These are phyloP conservation scores for Achroia grisella DNA, from an alignment of 1,140 invertebrate species.

Conservation along the genomic window DNA sequence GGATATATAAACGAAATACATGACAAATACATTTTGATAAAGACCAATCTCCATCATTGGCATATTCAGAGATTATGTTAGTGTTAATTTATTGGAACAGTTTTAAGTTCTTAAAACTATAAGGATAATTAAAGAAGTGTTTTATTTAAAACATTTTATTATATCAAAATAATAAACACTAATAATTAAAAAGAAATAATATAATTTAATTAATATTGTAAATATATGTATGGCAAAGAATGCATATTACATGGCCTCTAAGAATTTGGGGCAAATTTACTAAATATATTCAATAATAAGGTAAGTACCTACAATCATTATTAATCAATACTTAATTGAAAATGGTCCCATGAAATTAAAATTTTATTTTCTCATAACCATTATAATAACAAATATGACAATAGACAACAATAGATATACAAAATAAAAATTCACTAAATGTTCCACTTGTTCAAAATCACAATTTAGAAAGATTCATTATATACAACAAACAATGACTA, in stretches of 20 bases:
- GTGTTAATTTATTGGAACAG: too few relatives aligned
- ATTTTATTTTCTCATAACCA: constrained; percentile 12
- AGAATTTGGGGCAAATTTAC: constrained; percentile 12
- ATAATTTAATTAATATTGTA: neutral
- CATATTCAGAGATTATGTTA: too few relatives aligned
- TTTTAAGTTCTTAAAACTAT: too few relatives aligned
- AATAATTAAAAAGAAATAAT: constrained; percentile 14
- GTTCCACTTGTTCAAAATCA: too few relatives aligned
- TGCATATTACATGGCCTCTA: constrained; percentile 13
- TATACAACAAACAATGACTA: too few relatives aligned
- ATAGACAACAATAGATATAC: constrained; percentile 1
- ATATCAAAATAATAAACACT: constrained; percentile 3
- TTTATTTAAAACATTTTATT: constrained; percentile 10
- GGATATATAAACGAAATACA: too few relatives aligned
- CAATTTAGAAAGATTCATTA: too few relatives aligned
- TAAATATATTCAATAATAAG: constrained; percentile 5
- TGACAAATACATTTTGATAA: too few relatives aligned
- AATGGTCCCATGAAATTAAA: constrained; percentile 15
- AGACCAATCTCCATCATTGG: too few relatives aligned
- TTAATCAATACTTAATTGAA: constrained; percentile 3
- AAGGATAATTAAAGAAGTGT: neutral
- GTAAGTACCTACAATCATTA: neutral
- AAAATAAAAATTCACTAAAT: too few relatives aligned
- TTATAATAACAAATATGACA: constrained; percentile 16
- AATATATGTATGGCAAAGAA: constrained; percentile 11